These are phyloP conservation scores for Labroides dimidiatus DNA, from an alignment of 2,797 vertebrate genomes.

Conservation along the genomic window DNA sequence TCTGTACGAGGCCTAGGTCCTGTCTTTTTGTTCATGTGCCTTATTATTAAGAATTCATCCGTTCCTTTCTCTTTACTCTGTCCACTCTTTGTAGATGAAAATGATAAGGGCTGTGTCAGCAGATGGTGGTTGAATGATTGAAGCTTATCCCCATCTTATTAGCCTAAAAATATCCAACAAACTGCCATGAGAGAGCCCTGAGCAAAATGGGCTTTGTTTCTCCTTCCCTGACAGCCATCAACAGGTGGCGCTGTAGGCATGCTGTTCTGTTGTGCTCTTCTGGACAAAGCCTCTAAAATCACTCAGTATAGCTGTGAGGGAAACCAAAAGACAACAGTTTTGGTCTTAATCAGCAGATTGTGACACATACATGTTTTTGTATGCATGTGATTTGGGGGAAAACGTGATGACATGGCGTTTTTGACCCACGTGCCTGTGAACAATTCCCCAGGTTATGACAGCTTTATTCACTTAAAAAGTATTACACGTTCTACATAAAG, in stretches of 20 bases:
- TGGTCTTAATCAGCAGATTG: constrained; percentile 25
- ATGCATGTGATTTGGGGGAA: constrained; percentile 11
- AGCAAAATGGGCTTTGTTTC: constrained; percentile 21
- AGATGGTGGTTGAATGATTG: constrained; percentile 37
- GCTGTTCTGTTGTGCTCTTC: constrained; percentile 19
- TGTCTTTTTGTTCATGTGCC: constrained; percentile 16
- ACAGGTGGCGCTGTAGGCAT: constrained; percentile 77
- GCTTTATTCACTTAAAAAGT: constrained; percentile 25
- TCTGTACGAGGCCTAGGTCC: constrained; percentile 19
- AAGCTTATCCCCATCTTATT: constrained; percentile 27
- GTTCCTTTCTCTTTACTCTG: constrained; percentile 10
- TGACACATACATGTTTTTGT: constrained; percentile 36
- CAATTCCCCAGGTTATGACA: not conserved
- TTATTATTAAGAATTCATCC: constrained; percentile 18
- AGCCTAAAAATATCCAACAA: constrained; percentile 30
- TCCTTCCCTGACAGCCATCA: constrained; percentile 21
- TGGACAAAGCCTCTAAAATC: constrained; percentile 57
- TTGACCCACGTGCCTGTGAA: constrained; percentile 6
- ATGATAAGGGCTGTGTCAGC: constrained; percentile 20
- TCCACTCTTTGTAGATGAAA: constrained; percentile 6
- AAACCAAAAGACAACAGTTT: constrained; percentile 13
- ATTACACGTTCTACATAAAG: not conserved
- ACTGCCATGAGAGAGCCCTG: not conserved
- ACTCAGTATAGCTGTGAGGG: constrained; percentile 3
- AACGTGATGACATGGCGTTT: constrained; percentile 20